phyloP scores from a whole-genome alignment of 2,113 vertebrate species.

The Pteropus alecto region DNA sequence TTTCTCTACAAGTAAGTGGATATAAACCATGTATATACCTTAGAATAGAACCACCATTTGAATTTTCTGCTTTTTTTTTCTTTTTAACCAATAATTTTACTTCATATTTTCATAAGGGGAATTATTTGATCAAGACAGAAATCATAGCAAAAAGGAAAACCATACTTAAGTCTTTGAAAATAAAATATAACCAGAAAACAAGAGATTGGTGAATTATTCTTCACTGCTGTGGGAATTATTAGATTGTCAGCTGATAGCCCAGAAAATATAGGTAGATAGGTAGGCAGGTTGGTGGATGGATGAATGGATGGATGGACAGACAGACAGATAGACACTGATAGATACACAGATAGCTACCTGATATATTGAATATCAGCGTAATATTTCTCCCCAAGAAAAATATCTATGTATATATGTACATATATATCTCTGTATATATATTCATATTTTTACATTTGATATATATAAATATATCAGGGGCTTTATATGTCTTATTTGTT shows the following conservation, averaged over 20 bases:
- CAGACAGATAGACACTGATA: background rate
- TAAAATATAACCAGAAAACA: conserved; percentile 36
- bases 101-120: background rate
- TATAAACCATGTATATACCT: background rate
- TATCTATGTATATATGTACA: background rate
- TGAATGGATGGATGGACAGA: background rate
- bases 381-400: background rate
- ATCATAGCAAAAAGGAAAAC: background rate
- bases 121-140: conserved; percentile 35
- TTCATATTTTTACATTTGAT: background rate
- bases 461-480: background rate
- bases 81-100: conserved; percentile 9
- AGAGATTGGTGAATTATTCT: background rate
- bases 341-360: background rate
- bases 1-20: background rate
- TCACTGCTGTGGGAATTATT: background rate
- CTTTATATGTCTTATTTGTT: background rate
- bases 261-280: background rate
- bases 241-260: background rate
- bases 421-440: background rate
- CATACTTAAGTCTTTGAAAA: conserved; percentile 13
- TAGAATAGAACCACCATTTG: background rate
- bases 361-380: background rate
- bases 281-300: background rate
- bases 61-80: background rate